phyloP scores from a whole-genome alignment of 2,888 invertebrate species.

The Microctonus aethiopoides region DNA sequence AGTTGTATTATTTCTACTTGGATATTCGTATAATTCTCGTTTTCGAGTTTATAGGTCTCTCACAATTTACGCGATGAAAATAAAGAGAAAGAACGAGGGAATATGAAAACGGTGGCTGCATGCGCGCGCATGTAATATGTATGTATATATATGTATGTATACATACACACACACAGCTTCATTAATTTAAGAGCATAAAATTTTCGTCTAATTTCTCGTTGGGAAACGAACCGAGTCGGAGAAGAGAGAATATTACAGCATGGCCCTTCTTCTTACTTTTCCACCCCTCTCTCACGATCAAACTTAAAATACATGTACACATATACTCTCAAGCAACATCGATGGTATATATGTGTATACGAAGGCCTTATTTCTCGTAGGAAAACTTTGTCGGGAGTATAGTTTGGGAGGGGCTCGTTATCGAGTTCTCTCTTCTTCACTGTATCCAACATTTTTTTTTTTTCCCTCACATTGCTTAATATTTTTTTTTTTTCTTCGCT shows the following conservation, averaged over 20 bases:
- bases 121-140: no score
- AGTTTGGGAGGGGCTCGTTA: slow-evolving; percentile 2
- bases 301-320: neutral
- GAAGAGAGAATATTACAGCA: neutral
- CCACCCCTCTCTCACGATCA: neutral
- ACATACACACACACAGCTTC: neutral
- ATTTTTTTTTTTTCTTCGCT: neutral
- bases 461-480: no score
- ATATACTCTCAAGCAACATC: neutral
- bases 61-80: neutral
- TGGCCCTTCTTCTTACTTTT: neutral
- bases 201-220: slow-evolving; percentile 2
- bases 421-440: neutral
- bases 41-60: no score
- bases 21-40: no score
- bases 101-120: no score
- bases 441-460: neutral
- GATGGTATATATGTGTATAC: neutral
- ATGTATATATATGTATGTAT: no score
- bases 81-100: neutral
- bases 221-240: slow-evolving; percentile 1
- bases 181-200: neutral
- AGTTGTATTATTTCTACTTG: neutral
- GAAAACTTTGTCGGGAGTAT: neutral
- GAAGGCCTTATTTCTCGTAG: neutral